phyloP scores from a whole-genome alignment of 53 echinoderm and acorn worm species.

The Zoroaster sp. region DNA sequence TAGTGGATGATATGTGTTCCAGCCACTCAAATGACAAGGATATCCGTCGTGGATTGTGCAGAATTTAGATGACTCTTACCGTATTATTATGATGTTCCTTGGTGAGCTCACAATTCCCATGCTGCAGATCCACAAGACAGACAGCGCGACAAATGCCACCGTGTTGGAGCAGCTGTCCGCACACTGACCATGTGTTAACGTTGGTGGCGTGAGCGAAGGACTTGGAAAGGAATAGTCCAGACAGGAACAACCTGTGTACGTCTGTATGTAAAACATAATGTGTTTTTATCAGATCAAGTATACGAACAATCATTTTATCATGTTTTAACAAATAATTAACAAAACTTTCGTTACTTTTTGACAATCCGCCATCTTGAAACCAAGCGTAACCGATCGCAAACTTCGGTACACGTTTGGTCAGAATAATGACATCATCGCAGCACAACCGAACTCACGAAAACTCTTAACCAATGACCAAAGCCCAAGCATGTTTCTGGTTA shows the following conservation, averaged over 20 bases:
- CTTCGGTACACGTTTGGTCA: background rate
- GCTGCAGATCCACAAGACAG: background rate
- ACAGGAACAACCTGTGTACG: constrained; percentile 43
- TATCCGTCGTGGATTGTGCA: background rate
- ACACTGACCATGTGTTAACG: constrained; percentile 38
- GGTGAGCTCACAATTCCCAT: constrained; percentile 14
- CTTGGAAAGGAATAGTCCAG: background rate
- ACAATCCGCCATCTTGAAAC: background rate
- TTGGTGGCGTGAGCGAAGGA: constrained; percentile 13
- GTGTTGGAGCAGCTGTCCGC: background rate
- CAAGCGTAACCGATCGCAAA: background rate
- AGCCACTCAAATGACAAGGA: background rate
- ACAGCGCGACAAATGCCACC: constrained; percentile 20
- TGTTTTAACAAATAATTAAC: too few relatives aligned
- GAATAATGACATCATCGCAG: too few relatives aligned
- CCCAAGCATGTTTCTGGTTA: too few relatives aligned
- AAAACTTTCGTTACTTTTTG: background rate
- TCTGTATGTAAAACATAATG: background rate
- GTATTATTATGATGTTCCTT: constrained; percentile 41
- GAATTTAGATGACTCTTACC: background rate
- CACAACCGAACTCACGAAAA: too few relatives aligned
- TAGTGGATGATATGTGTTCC: too few relatives aligned
- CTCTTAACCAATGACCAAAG: too few relatives aligned
- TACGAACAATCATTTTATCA: too few relatives aligned
- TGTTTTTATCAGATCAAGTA: background rate